These are phyloP conservation scores for Spongilla lacustris DNA, from an alignment of 37 sponge, comb jelly and placozoan species.

Conservation along the genomic window DNA sequence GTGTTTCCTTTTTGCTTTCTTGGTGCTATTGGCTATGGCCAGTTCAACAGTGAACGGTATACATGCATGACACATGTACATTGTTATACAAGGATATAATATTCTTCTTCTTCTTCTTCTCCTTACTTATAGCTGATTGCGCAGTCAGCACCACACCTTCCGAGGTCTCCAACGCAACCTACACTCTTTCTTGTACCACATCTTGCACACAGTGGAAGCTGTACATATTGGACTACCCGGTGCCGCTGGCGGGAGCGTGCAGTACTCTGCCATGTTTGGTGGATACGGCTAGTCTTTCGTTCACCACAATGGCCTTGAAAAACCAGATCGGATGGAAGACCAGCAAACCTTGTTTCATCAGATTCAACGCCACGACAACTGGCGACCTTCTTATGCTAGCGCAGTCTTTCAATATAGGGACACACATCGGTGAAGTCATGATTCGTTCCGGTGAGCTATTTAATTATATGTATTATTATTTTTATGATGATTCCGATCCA, in stretches of 20 bases:
- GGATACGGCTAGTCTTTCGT: not conserved
- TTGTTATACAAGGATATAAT: too few relatives aligned
- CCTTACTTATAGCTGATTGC: not conserved
- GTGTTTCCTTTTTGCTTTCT: not conserved
- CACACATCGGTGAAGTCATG: not conserved
- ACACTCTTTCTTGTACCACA: not conserved
- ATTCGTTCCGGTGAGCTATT: conserved; percentile 10
- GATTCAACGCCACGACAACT: not conserved
- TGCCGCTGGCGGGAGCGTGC: not conserved
- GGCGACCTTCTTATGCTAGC: not conserved
- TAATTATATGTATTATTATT: too few relatives aligned
- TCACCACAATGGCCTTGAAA: not conserved
- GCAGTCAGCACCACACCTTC: not conserved
- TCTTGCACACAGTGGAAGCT: not conserved
- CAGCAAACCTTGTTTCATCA: not conserved
- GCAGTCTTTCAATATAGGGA: not conserved
- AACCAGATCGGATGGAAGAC: not conserved
- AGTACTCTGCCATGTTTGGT: not conserved
- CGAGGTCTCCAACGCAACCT: not conserved
- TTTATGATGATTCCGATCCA: too few relatives aligned
- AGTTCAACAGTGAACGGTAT: too few relatives aligned
- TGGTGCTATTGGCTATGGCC: not conserved
- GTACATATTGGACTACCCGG: not conserved
- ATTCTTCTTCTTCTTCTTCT: too few relatives aligned
- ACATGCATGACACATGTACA: too few relatives aligned